Base-by-base conservation (phyloP, 2,113 vertebrate species). In the Grus americana region DNA sequence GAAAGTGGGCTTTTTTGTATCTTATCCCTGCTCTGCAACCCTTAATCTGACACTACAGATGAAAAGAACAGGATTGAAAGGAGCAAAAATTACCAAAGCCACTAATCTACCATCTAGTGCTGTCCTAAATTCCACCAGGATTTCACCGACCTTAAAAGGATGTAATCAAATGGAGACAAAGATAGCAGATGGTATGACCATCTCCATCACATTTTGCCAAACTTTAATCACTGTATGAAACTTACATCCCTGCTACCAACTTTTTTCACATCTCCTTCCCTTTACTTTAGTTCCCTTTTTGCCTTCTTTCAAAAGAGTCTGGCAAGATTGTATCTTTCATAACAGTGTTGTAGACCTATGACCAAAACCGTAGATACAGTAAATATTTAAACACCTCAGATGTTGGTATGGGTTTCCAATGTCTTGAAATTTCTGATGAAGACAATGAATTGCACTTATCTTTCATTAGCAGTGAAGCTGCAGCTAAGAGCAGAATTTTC, bases 301-400 rank as follows among this genome's bases (percentile, higher is more conserved):
- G 9, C 16, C 30, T 71, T 38, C 54, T 92, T 72, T 50, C 44
- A 46, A 40, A 47, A 71, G 32, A 40, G 27, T 50, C 73, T 52
- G 32, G 12, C 58, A 86, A 70, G 55, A 23, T 0, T 21, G 3
- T 18, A 8, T 27, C 24, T 47, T 68, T 19, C 1, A 0, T 24
- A 81, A 66, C 9, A 17, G 52, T 40, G 5, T 5, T 47, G 20
- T 18, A 78, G 55, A 74, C 17, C 58, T 55, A n/a, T 29, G 47
- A 86, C 66, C 32, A 86, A 75, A 89, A 14, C 12, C 36, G 66
- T 3, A 66, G 71, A 22, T 2, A 47, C 1, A 44, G 15, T 10
- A 86, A 54, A 50, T 29, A 63, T 50, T 65, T 55, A 40, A 63
- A 84, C 3, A 10, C 16, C 38, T 71, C 59, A 44, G 50, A 57